Base-by-base conservation (phyloP, 1,140 invertebrate genomes). In the Cecropterus lyciades region DNA sequence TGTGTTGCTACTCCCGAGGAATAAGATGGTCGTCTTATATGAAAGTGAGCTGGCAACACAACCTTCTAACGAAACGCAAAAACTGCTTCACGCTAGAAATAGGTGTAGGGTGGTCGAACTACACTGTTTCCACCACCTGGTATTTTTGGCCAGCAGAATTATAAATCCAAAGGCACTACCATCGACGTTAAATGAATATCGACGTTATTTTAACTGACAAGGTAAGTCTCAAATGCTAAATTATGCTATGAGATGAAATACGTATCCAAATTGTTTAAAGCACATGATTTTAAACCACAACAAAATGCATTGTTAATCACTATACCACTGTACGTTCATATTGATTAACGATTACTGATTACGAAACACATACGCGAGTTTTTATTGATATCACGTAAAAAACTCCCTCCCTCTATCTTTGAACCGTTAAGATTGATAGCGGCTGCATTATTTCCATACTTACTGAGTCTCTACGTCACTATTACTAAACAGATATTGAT, bases 401-500 rank as follows among this genome's bases (percentile, higher is more conserved):
- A 43, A 43, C 40, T 43, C 13, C 37, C 30, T 40, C 11, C 11
- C 37, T n/a, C 40, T 43, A 43, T 43, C 40, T 43, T 6, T 0
- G 14, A 43, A 43, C 40, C 13, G 40, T 49, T 27, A 24, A 24
- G 20, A n/a, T 27, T 14, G 30, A 16, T 33, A 55, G 53, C 51
- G 17, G 15, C 14, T 53, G 51, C 30, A 24, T 17, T 33, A 53
- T 37, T 37, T 20, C 56, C 13, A 59, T 60, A 60, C 43, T 60
- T 48, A 46, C 45, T 45, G 45, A 49, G 30, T n/a, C 43, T 15
- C 27, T 30, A 37, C 57, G 57, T 60, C 57, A 48, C 57, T 49
- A 60, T 48, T 60, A 64, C 69, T 68, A 72, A 80, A 79, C 76
- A 72, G 73, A 77, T 82, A 89, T 87, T 83, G 85, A 87, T 87